Base-by-base conservation (phyloP, 2,113 vertebrate species). In the Syrmaticus mikado region DNA sequence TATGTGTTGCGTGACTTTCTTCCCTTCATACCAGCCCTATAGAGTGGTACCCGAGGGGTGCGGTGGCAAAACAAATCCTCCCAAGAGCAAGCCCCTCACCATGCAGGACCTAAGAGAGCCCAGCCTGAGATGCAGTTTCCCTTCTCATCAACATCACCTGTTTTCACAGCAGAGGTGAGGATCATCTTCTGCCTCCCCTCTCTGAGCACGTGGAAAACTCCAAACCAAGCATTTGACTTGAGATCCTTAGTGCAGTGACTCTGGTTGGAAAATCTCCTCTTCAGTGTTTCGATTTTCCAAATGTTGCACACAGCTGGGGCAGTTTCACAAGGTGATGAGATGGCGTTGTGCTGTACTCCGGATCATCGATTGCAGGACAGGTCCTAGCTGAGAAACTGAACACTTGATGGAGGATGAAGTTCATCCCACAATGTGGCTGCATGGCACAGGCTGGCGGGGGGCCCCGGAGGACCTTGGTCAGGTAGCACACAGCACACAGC, bases 141-240 rank as follows among this genome's bases (percentile, higher is more conserved):
- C 82, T 91, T 96, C 83, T 72, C 79, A 97, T 36, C 75, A 93
- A 45, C 96, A 96, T 97, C n/a, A 89, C 93, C 3, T 60, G 70
- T 85, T 87, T 92, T 10, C 96, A 96, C 92, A 97, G 97, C 40
- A 95, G 95, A 57, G 36, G 93, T 41, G 87, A 98, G 20, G 89
- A 96, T 74, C 64, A 78, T 95, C 84, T 98, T 97, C 92, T 95
- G 13, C 82, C 93, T 14, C 97, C 97, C 7, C 92, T 66, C 68
- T 97, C 95, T 34, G 97, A 97, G 10, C 95, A 97, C 93, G 66
- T 98, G 87, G 97, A 98, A 96, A 98, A 98, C 34, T 50, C 78
- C 5, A 81, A 96, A 25, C 94, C 97, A 95, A 95, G 96, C 97
- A 36, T 60, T n/a, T 91, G 14, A 50, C 45, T 43, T 61, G 25